phyloP scores from a whole-genome alignment of 2,888 invertebrate species.

The Lamellibrachia columna region DNA sequence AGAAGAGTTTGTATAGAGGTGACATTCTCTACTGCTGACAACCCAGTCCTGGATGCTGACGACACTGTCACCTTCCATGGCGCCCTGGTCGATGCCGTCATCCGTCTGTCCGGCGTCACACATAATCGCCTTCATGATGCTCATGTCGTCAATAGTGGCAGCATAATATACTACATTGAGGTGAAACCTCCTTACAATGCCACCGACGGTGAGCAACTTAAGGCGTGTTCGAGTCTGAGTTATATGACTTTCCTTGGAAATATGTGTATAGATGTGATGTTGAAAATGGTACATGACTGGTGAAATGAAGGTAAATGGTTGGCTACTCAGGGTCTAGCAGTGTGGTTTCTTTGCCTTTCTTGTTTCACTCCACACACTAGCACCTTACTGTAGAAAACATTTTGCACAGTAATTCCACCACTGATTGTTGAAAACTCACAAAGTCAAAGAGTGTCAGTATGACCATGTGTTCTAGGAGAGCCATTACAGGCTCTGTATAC shows the following conservation, averaged over 20 bases:
- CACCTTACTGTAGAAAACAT: no score
- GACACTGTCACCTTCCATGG: not conserved
- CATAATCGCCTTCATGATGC: not conserved
- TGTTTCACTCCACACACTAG: no score
- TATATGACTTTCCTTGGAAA: not conserved
- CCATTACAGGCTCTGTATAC: no score
- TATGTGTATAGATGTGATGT: not conserved
- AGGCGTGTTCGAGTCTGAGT: not conserved
- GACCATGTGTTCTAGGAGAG: no score
- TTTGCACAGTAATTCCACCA: no score
- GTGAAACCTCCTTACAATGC: not conserved
- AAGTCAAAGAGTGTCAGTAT: no score
- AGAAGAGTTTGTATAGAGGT: not conserved
- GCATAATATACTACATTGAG: not conserved
- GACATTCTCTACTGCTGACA: not conserved
- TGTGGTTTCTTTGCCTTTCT: no score
- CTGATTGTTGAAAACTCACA: no score
- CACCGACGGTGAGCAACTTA: not conserved
- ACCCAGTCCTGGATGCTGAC: not conserved
- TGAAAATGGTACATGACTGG: no score
- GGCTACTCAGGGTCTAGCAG: no score
- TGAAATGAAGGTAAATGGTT: no score
- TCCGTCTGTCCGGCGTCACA: not conserved
- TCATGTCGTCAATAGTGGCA: not conserved
- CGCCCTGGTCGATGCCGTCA: not conserved